phyloP scores from a whole-genome alignment of 2,113 vertebrate genomes.

The Casuarius casuarius region DNA sequence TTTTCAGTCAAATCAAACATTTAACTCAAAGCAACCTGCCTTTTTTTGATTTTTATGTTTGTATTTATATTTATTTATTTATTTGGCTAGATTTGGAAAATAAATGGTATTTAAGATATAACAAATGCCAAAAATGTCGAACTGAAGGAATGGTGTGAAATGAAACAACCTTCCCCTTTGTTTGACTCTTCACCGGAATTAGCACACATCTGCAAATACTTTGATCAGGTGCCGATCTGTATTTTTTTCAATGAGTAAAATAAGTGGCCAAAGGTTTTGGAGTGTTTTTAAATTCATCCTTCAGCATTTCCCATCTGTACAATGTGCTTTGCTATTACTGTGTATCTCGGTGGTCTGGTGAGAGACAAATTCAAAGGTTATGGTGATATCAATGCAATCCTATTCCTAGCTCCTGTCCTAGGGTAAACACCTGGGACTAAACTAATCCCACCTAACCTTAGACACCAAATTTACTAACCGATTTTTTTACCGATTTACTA shows the following conservation, averaged over 20 bases:
- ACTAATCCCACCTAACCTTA: background rate
- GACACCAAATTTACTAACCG: no score
- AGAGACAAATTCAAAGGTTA: background rate
- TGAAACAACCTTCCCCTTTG: background rate
- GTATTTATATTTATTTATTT: background rate
- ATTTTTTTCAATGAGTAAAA: background rate
- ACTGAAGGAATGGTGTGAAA: background rate
- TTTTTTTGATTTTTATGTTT: background rate
- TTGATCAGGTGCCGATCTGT: fast-evolving
- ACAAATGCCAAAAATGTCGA: background rate
- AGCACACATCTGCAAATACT: background rate
- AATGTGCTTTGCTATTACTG: background rate
- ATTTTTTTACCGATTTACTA: background rate
- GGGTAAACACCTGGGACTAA: background rate
- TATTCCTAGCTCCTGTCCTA: background rate
- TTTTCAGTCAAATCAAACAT: background rate
- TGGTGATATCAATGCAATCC: background rate
- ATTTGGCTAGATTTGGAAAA: background rate
- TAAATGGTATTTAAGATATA: background rate
- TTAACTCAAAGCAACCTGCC: background rate
- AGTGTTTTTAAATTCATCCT: background rate
- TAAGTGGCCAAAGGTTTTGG: background rate
- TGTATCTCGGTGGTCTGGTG: background rate
- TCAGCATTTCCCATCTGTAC: fast-evolving
- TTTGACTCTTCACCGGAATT: background rate